Percentiles rank a stretch among this genome's conserved stretches.
Conservation (phyloP, 2,797 vertebrate species). For the Xiphophorus birchmanni region DNA sequence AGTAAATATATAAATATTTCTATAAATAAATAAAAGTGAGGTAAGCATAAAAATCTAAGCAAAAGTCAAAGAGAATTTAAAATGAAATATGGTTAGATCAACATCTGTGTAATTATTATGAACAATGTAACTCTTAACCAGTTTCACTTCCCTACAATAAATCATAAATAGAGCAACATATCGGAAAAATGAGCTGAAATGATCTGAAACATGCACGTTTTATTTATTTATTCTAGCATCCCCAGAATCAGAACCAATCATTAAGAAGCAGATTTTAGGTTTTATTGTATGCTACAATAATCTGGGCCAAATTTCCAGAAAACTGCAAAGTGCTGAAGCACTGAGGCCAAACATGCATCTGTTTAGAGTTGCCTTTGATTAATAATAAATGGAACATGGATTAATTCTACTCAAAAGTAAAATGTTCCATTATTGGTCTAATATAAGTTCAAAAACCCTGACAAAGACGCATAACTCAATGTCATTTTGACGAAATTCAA, state of each 20-base stretch:
- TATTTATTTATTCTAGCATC: no score
- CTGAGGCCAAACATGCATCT: not conserved
- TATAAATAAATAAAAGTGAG: not conserved
- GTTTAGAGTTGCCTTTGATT: not conserved
- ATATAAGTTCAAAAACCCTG: not conserved
- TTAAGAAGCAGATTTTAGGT: no score
- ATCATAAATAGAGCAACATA: not conserved
- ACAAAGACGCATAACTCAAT: not conserved
- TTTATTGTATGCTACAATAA: no score
- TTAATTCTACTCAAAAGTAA: not conserved
- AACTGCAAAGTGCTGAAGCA: no score
- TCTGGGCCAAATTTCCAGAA: no score
- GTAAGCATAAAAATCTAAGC: not conserved
- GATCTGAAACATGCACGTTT: not conserved
- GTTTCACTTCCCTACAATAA: not conserved
- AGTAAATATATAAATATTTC: not conserved
- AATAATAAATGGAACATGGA: no score
- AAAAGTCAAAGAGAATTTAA: not conserved
- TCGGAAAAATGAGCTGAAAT: not conserved
- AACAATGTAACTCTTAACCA: not conserved
- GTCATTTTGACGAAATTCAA: not conserved
- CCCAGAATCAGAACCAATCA: no score
- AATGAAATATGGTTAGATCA: not conserved
- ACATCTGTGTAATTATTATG: not conserved
- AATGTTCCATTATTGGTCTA: not conserved